Base-by-base conservation (phyloP, 2,797 vertebrate species). In the Gobionotothen gibberifrons region DNA sequence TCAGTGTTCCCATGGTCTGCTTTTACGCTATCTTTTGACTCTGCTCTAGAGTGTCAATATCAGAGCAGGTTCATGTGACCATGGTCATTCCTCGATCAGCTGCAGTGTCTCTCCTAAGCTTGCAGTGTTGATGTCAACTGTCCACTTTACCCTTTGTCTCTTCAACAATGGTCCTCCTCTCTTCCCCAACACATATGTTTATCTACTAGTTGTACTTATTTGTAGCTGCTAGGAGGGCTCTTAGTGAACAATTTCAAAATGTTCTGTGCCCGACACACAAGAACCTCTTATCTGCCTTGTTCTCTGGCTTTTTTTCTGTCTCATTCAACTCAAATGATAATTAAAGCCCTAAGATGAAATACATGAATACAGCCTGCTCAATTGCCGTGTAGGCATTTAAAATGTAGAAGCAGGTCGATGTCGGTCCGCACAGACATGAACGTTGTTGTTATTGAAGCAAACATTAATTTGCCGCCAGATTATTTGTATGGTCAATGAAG, bases 61-160 rank as follows among this genome's bases (percentile, higher is more conserved):
- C 65, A 71, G 3, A 62, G 54, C n/a, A 52, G 16, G 44, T 21
- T 66, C 26, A 44, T 59, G 42, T 76, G 57, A 29, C 56, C 3
- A 4, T 67, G 75, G 76, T 69, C 56, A 59, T 64, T 79, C 51
- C 43, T 48, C 32, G 59, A 44, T 78, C 43, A 44, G 65, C 70
- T 64, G 22, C 19, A 66, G 69, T 62, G 59, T 70, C 59, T 54
- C 62, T 39, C 62, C 52, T 44, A 10, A 17, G 21, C 42, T 52
- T 59, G 9, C 3, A 46, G 52, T 58, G 47, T 51, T 46, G 47
- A 48, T 46, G 17, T 21, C 26, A 9, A 17, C 22, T 47, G 47
- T 65, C 26, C 36, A 54, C 22, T 56, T 64, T 22, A 49, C 51
- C 4, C n/a, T 22, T 17, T 54, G 49, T 68, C 19, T 43, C 47